Base-by-base conservation (phyloP, 2,797 vertebrate genomes). In the Macropodus opercularis region DNA sequence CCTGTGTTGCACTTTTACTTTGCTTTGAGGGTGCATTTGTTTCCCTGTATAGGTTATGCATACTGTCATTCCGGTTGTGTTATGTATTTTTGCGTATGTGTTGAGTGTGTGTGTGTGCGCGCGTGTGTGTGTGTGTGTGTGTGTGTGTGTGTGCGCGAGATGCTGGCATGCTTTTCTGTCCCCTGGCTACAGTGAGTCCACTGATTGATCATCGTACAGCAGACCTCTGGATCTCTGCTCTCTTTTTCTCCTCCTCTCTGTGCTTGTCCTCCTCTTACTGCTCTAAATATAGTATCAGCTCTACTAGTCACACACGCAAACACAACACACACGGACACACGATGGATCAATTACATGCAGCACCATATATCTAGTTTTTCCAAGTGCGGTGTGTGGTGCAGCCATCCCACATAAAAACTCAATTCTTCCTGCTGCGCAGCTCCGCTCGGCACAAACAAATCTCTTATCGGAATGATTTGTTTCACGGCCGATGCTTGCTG, bases 201-300 rank as follows among this genome's bases (percentile, higher is more conserved):
- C 72, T 90, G 91, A 92, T 91, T 90, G 90, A 92, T 92, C 84
- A 88, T 88, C 56, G 40, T 55, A 83, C 83, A 87, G 77, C 75
- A 88, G 88, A 91, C 87, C 89, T 90, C 83, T 84, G 69, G 77
- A 81, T 80, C 80, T 83, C 84, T 86, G 74, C 83, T 77, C 77
- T 75, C 69, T 77, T 83, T 83, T 77, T 67, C 27, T 41, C 46
- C 55, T 69, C 72, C 71, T 83, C 67, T 72, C 51, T 75, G 56
- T 65, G 58, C 75, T 75, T 66, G 72, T 85, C 71, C 72, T 70
- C 68, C 73, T 81, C 78, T 81, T 56, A 70, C 60, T 63, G 69
- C 56, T 84, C 88, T 91, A 92, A 91, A 91, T 91, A 90, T 93
- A 92, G 87, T 76, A 63, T 63, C 63, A 52, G 56, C 48, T 69